These are phyloP conservation scores for Psix sp. DNA, from an alignment of 1,140 invertebrate genomes.

Conservation along the genomic window DNA sequence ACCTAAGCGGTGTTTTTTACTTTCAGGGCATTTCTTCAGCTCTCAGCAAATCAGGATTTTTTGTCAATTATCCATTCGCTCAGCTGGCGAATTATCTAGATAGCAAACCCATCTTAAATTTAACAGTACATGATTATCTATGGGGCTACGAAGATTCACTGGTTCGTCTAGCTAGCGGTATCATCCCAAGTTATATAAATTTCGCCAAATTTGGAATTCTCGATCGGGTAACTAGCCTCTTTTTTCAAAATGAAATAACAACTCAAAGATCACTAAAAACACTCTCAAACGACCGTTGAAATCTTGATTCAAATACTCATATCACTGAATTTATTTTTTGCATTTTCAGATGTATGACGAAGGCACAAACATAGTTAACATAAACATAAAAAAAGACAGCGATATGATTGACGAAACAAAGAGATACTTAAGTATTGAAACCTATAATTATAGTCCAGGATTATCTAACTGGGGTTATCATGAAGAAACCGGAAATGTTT, in stretches of 20 bases:
- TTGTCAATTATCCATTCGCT: slow-evolving; percentile 81
- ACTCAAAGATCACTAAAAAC: background rate
- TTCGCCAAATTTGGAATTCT: slow-evolving; percentile 88
- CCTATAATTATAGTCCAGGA: slow-evolving; percentile 79
- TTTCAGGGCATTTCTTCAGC: slow-evolving; percentile 81
- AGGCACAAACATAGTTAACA: slow-evolving; percentile 78
- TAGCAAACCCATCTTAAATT: slow-evolving; percentile 82
- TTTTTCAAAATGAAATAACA: background rate
- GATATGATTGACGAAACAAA: slow-evolving; percentile 69
- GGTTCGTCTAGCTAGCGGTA: slow-evolving; percentile 81
- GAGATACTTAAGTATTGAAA: slow-evolving; percentile 76
- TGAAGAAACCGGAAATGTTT: slow-evolving; percentile 64
- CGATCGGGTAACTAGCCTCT: slow-evolving; percentile 84
- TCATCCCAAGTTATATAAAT: slow-evolving; percentile 85
- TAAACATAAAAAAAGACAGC: slow-evolving; percentile 74
- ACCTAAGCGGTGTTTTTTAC: background rate
- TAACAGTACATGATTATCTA: slow-evolving; percentile 85
- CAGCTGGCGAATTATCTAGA: slow-evolving; percentile 80
- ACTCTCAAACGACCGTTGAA: no score
- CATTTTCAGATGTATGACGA: slow-evolving; percentile 79
- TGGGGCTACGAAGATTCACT: slow-evolving; percentile 92
- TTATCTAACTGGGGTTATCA: slow-evolving; percentile 80
- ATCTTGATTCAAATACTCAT: background rate
- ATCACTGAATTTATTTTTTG: slow-evolving; percentile 5
- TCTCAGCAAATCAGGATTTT: slow-evolving; percentile 78